Evolutionary conservation across 2,797 vertebrate genomes (phyloP).

Genomic region (Pseudotriccus pelzelni): DNA sequence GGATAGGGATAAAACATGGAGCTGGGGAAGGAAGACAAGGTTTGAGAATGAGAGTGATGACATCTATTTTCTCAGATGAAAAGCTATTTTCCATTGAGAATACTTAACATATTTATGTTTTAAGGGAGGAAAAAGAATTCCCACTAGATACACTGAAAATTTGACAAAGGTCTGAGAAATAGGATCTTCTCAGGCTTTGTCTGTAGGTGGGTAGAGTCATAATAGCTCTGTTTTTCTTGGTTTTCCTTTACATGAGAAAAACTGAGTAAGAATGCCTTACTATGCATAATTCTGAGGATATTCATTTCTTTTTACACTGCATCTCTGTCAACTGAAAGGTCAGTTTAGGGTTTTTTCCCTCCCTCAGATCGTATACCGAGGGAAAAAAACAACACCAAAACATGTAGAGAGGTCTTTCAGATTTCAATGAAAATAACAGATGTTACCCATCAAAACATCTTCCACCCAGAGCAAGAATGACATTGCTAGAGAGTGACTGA

Average conservation of each 20-base stretch:
- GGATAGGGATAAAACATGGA: background rate
- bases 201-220: constrained; percentile 72
- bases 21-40: background rate
- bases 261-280: constrained; percentile 64
- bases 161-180: constrained; percentile 74
- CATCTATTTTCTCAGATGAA: constrained; percentile 66
- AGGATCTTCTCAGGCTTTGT: constrained; percentile 73
- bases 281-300: constrained; percentile 63
- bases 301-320: constrained; percentile 58
- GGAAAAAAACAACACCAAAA: background rate
- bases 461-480: background rate
- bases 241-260: constrained; percentile 78
- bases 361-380: constrained; percentile 19
- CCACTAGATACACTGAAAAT: constrained; percentile 67
- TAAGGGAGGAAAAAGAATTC: constrained; percentile 49
- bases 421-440: constrained; percentile 63
- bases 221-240: constrained; percentile 74
- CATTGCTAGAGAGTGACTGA: constrained; percentile 32
- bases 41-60: background rate
- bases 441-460: constrained; percentile 52
- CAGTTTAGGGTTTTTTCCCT: constrained; percentile 59
- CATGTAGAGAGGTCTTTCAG: constrained; percentile 55
- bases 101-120: constrained; percentile 69
- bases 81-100: constrained; percentile 43
- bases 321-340: constrained; percentile 47